phyloP scores from a whole-genome alignment of 1,140 invertebrate species.

The Rhagoletis zephyria region DNA sequence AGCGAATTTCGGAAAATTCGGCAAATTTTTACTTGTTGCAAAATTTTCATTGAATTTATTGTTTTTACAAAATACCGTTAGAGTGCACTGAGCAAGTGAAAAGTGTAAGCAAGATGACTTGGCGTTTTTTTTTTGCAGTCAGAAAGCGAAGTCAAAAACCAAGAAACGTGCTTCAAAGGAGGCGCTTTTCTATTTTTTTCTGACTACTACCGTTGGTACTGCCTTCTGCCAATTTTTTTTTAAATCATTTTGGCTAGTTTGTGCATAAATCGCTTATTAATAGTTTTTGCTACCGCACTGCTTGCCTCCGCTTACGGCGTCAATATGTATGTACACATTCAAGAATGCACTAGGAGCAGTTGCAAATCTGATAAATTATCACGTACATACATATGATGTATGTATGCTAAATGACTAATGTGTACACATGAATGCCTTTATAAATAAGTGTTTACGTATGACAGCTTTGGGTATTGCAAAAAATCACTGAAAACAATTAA shows the following conservation, averaged over 20 bases:
- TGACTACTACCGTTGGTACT: too few relatives aligned
- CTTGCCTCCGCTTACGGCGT: background rate
- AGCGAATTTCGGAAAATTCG: slow-evolving; percentile 8
- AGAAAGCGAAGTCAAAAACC: too few relatives aligned
- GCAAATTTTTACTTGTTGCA: background rate
- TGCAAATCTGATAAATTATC: background rate
- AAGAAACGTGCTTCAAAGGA: slow-evolving; percentile 19
- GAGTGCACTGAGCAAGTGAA: background rate
- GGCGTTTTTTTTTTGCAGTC: background rate
- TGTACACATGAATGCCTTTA: too few relatives aligned
- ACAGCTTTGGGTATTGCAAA: too few relatives aligned
- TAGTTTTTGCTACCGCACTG: slow-evolving; percentile 24
- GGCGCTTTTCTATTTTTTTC: slow-evolving; percentile 4
- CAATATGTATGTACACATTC: background rate
- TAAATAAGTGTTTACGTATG: too few relatives aligned
- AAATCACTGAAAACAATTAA: slow-evolving; percentile 24
- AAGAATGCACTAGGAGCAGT: background rate
- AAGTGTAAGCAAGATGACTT: background rate
- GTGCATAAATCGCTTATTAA: slow-evolving; percentile 46
- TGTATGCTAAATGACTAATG: too few relatives aligned
- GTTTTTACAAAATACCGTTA: slow-evolving; percentile 38
- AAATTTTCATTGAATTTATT: slow-evolving; percentile 30
- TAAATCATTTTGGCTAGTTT: background rate
- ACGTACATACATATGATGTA: too few relatives aligned
- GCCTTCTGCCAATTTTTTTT: slow-evolving; percentile 2